phyloP scores from a whole-genome alignment of 2,797 vertebrate genomes.

The Poeciliopsis presidionis region DNA sequence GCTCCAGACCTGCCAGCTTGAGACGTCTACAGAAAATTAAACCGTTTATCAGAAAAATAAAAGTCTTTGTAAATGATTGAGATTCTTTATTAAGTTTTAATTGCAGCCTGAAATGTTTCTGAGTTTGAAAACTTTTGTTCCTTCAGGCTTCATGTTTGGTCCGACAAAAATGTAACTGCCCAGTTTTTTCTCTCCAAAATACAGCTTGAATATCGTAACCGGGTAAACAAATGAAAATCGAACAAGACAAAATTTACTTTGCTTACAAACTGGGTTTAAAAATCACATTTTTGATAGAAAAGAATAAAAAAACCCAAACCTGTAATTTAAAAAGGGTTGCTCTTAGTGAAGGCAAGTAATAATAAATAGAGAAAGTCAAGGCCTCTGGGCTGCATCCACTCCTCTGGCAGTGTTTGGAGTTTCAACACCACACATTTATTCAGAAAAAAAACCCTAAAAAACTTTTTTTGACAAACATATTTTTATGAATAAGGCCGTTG shows the following conservation, averaged over 20 bases:
- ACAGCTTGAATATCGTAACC: background rate
- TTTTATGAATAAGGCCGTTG: slow-evolving; percentile 68
- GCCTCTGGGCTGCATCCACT: background rate
- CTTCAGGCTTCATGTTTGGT: background rate
- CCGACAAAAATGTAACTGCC: background rate
- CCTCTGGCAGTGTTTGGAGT: slow-evolving; percentile 2
- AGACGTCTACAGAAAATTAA: background rate
- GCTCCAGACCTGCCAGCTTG: background rate
- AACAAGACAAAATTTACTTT: background rate
- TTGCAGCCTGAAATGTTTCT: background rate
- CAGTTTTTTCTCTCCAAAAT: background rate
- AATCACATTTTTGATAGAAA: background rate
- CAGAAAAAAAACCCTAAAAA: background rate
- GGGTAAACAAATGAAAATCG: background rate
- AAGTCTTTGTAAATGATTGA: background rate
- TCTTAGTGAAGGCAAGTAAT: slow-evolving; percentile 35
- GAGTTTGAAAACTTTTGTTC: background rate
- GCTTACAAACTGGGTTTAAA: background rate
- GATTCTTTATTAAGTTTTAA: background rate
- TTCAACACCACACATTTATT: background rate
- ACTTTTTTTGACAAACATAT: slow-evolving; percentile 22
- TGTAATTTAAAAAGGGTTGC: background rate
- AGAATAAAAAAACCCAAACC: background rate
- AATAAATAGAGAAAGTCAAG: slow-evolving; percentile 16
- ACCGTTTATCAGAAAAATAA: background rate